Evolutionary conservation across 2,113 vertebrate genomes (phyloP), one percentile per base, ranked within the genome.

Genomic region (Seriola aureovittata): DNA sequence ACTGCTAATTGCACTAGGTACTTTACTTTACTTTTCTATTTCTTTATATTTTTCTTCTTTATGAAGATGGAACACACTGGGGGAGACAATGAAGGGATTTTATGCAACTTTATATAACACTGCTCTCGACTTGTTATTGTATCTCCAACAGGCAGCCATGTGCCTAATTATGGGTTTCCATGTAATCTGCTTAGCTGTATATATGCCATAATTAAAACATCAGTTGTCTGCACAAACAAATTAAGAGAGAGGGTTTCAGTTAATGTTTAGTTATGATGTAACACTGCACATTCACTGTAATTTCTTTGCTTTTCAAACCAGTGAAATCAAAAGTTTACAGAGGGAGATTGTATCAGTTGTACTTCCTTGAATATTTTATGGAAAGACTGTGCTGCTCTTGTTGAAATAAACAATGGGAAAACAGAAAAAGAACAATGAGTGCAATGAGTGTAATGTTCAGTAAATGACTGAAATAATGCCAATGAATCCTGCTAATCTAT

Each of bases 241-340:
- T 71, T 21, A 40, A 52, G 23, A 73, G 44, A 23, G 23, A 19
- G 8, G 17, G 36, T n/a, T 36, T 70, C 0, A 32, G 40, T 14
- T 19, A 13, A n/a, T 21, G 29, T 52, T 68, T 19, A 14, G 0
- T 72, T 42, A 58, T 54, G 7, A 40, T 66, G 6, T 40, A 40
- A 36, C 40, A 72, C 62, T 75, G 0, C 64, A 42, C 4, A 2
- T 29, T 5, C 55, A 5, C 3, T 66, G 4, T 58, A 2, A 65
- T 69, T 62, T 64, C 16, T 58, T 68, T 71, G 0, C 1, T 63
- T 72, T 54, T 38, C 0, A 1, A 42, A 34, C 58, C 8, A 4
- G 5, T 62, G 10, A 78, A 79, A 72, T 73, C 17, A 46, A 23
- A 76, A 1, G 59, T 88, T 85, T 89, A 82, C 75, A 81, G 25